Base-by-base conservation (phyloP, 2,888 invertebrate genomes). In the Epirrhoe tristata region DNA sequence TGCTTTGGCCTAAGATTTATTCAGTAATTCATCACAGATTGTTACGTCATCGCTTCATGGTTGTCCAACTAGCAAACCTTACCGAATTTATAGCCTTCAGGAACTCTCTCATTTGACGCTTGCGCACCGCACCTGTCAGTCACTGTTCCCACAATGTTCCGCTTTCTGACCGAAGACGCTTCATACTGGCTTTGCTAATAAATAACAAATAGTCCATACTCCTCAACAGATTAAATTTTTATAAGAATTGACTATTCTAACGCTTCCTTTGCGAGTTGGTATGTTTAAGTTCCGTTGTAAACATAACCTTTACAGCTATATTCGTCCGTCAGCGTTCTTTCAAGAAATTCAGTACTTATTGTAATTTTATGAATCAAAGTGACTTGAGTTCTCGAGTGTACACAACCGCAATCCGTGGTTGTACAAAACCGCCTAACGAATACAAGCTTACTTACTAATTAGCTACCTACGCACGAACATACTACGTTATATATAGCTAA, bases 401-500 rank as follows among this genome's bases (percentile, higher is more conserved):
- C 63, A 31, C 34, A 31, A 39, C 66, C 66, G 46, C 66, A 57
- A 53, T 48, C 53, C 31, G 36, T 52, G 61, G 66, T 56, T 60
- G 0, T 56, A 46, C 61, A 39, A 48, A 52, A 67, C 55, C 62
- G 17, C 66, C 50, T 50, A 59, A 52, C 58, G 55, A 54, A 60
- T 59, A 66, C 66, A 59, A 67, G 50, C 63, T 59, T 69, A 64
- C 64, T 66, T 66, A 63, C 66, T 69, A 73, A 71, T 73, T 71
- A 71, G 56, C 61, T 16, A n/a, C 55, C 61, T 69, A 59, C 69
- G 58, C 54, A 57, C 32, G n/a, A 31, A 54, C 51, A 63, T 46
- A 32, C 48, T 50, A 48, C 5, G 58, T 43, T 58, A 57, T 63
- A 36, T 39, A 10, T 43, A 43, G 39, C 39, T 43, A 12, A 43